A percentile compares a stretch with the other conserved stretches of the same genome.
These are phyloP conservation scores for Acomys russatus DNA, from an alignment of 2,797 vertebrate genomes.

Conservation along the genomic window DNA sequence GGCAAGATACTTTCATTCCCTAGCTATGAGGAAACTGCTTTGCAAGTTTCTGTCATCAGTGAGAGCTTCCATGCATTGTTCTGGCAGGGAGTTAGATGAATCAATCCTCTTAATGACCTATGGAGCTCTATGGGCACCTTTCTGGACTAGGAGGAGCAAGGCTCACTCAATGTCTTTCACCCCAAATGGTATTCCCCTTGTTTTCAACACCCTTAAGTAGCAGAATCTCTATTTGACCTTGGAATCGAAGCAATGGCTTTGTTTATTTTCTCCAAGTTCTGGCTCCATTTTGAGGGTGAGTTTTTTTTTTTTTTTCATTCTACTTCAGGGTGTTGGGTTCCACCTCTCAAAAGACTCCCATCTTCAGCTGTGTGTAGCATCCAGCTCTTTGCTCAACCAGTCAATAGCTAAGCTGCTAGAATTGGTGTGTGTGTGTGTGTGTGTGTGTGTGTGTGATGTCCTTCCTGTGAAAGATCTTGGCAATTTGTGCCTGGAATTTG, in stretches of 20 bases:
- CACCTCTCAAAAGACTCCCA: background rate
- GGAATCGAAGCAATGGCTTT: background rate
- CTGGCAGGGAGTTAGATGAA: background rate
- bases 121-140: background rate
- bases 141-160: background rate
- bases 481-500: conserved; percentile 73
- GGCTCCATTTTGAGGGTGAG: background rate
- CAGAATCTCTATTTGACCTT: conserved; percentile 40
- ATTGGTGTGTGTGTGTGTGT: too few relatives aligned
- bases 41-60: background rate
- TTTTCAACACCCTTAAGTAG: conserved; percentile 18
- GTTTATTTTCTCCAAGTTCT: background rate
- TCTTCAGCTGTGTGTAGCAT: background rate
- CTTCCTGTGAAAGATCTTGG: conserved; percentile 64
- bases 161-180: background rate
- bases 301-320: background rate
- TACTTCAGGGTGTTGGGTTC: background rate
- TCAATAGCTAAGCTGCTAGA: background rate
- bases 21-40: background rate
- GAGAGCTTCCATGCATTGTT: background rate
- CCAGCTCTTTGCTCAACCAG: background rate
- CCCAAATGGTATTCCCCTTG: background rate
- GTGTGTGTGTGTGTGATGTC: background rate
- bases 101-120: background rate
- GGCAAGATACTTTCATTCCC: background rate